These are phyloP conservation scores for Tridacna crocea DNA, from an alignment of 2,888 invertebrate genomes.

Conservation along the genomic window DNA sequence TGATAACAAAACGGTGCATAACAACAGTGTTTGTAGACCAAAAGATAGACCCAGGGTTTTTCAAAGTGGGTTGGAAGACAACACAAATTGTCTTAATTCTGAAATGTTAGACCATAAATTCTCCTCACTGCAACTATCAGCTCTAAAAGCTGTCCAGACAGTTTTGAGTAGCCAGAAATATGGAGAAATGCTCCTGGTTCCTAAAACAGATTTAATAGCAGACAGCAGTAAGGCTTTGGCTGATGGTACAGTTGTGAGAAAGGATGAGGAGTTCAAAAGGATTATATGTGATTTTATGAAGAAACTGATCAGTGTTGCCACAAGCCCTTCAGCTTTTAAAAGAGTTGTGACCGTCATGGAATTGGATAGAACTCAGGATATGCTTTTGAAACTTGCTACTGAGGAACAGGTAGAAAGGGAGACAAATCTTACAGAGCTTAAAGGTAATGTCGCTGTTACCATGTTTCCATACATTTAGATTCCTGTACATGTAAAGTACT, in stretches of 20 bases:
- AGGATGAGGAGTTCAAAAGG: constrained; percentile 75
- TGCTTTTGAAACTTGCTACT: constrained; percentile 79
- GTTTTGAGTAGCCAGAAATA: constrained; percentile 86
- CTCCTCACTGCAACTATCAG: constrained; percentile 86
- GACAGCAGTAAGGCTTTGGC: constrained; percentile 72
- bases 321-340: constrained; percentile 78
- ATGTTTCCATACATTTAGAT: neutral
- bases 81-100: constrained; percentile 32
- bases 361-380: constrained; percentile 82
- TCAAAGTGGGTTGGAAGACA: constrained; percentile 5
- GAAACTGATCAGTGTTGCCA: constrained; percentile 80
- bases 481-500: neutral
- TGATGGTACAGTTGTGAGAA: constrained; percentile 73
- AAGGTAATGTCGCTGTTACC: constrained; percentile 35
- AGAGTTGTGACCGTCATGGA: constrained; percentile 80
- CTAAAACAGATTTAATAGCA: constrained; percentile 80
- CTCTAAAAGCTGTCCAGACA: constrained; percentile 86
- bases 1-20: neutral
- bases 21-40: constrained; percentile 30
- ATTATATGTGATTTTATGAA: constrained; percentile 79
- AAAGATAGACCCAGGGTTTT: constrained; percentile 23
- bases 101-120: constrained; percentile 49
- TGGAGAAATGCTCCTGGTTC: constrained; percentile 86
- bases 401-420: constrained; percentile 82
- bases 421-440: constrained; percentile 46